Evolutionary conservation across 2,888 invertebrate genomes (phyloP).

Genomic region (Campoletis raptor): DNA sequence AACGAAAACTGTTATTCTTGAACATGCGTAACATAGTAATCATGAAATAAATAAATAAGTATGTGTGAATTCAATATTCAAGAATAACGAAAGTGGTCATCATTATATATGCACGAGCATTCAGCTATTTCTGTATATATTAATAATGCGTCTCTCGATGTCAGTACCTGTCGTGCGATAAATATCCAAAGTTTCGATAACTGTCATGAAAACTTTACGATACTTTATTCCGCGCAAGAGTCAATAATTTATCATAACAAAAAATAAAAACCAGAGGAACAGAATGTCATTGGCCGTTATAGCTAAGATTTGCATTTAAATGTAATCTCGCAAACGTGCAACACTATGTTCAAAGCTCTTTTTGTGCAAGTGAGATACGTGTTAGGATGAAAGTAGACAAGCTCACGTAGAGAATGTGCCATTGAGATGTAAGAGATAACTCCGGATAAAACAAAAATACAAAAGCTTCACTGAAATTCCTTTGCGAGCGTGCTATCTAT

Average conservation of each 20-base stretch:
- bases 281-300: not conserved
- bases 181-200: not conserved
- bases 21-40: slow-evolving; percentile 27
- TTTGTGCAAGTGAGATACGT: not conserved
- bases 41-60: not conserved
- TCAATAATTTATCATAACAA: not conserved
- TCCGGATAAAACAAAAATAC: not conserved
- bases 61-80: not conserved
- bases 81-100: not conserved
- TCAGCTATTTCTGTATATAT: too few relatives aligned
- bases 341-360: not conserved
- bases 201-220: not conserved
- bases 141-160: too few relatives aligned
- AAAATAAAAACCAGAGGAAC: not conserved
- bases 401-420: slow-evolving; percentile 8
- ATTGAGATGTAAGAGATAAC: not conserved
- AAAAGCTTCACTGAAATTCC: not conserved
- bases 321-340: not conserved
- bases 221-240: not conserved
- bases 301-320: not conserved
- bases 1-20: slow-evolving; percentile 2
- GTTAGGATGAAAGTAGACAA: not conserved
- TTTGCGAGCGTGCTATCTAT: not conserved
- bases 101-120: too few relatives aligned
- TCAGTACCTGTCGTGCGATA: not conserved